These are phyloP conservation scores for Pachycephus smyrnensis DNA, from an alignment of 2,888 invertebrate genomes.

Conservation along the genomic window DNA sequence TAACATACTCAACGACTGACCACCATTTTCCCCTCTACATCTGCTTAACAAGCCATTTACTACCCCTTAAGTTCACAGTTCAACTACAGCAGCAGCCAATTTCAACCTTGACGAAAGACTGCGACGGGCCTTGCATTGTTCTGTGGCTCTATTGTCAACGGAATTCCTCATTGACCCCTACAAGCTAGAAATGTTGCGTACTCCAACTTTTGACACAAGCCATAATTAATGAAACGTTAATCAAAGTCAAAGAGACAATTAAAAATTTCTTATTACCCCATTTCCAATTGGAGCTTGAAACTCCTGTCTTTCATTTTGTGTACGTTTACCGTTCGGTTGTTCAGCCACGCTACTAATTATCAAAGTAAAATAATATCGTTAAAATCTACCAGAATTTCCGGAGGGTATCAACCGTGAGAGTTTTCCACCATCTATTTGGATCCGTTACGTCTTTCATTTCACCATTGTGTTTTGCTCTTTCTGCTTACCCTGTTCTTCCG, in stretches of 20 bases:
- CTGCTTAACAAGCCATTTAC: not conserved
- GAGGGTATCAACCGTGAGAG: not conserved
- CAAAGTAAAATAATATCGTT: too few relatives aligned
- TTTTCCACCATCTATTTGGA: not conserved
- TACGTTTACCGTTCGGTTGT: too few relatives aligned
- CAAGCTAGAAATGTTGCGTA: not conserved
- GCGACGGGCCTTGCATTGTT: not conserved
- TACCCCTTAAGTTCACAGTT: not conserved
- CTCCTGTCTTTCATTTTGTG: too few relatives aligned
- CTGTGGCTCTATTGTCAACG: not conserved
- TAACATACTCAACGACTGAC: not conserved
- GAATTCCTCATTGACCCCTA: not conserved
- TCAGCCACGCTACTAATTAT: too few relatives aligned
- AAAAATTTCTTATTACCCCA: not conserved
- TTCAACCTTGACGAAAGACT: not conserved
- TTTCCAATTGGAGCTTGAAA: too few relatives aligned
- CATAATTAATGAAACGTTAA: not conserved
- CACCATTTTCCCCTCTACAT: not conserved
- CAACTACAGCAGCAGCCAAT: not conserved
- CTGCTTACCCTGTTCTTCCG: too few relatives aligned
- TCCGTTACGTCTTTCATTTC: not conserved
- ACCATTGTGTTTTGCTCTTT: too few relatives aligned
- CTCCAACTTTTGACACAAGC: not conserved
- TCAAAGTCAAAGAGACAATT: not conserved
- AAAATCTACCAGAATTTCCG: not conserved